A percentile compares a stretch with the other conserved stretches of the same genome.
Evolutionary conservation across 2,113 vertebrate genomes (phyloP).

Genomic region (Crotalus horridus): DNA sequence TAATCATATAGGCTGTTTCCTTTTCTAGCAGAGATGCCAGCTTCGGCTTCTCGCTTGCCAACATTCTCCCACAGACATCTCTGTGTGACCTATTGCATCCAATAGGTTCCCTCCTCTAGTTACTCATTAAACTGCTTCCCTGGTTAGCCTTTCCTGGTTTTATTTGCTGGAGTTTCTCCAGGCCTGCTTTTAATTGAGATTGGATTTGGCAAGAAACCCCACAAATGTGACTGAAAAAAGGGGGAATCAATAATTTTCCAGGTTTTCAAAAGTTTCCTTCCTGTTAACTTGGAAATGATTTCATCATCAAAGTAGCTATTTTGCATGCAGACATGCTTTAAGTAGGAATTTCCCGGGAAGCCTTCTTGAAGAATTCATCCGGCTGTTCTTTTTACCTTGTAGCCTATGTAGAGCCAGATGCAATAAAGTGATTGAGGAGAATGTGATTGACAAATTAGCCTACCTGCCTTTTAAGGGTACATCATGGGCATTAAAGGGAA

Average conservation of each 20-base stretch:
- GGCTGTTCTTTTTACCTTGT: background rate
- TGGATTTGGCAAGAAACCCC: background rate
- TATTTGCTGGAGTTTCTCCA: background rate
- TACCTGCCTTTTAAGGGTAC: background rate
- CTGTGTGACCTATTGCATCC: background rate
- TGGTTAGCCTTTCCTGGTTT: background rate
- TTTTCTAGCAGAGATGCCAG: background rate
- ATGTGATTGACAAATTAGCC: background rate
- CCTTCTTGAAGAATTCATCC: background rate
- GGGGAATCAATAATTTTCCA: background rate
- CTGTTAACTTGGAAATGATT: background rate
- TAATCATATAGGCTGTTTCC: background rate
- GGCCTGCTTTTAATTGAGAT: background rate
- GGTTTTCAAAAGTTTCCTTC: background rate
- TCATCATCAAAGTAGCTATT: background rate
- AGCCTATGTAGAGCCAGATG: background rate
- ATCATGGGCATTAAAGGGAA: background rate
- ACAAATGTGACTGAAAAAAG: background rate
- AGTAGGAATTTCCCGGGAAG: background rate
- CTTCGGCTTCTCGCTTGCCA: background rate
- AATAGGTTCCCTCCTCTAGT: background rate
- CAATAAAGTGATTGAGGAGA: background rate
- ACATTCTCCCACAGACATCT: background rate
- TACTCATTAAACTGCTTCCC: background rate
- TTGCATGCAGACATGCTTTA: background rate